Evolutionary conservation across 1,140 invertebrate species (phyloP), one percentile per base, ranked within the genome.

Genomic region (Agrypnia vestita): DNA sequence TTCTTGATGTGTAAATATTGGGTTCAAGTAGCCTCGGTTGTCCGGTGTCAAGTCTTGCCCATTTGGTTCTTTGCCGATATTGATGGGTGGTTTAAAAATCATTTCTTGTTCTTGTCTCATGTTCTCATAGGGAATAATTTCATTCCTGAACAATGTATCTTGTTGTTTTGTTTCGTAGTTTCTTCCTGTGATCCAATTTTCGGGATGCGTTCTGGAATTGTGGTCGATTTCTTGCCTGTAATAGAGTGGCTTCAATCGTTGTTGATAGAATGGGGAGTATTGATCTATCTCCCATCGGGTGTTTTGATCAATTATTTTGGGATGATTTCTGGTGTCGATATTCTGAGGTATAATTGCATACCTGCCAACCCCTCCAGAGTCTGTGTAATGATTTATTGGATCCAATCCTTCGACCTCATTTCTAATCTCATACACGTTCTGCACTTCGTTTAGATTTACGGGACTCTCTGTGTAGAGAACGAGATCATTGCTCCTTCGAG

Each of bases 241-340:
- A 35, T 35, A 35, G 6, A 35, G 6, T 17, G 55, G 13, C 12
- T 64, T 64, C 25, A 25, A 25, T 64, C 13, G 61, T 35, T 64
- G 10, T 21, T 8, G 10, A 35, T 64, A 25, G 25, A 43, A 43
- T 43, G 61, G 61, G 10, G 61, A 64, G 25, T 64, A 64, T 64
- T 13, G 19, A 64, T 64, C 61, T 64, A 64, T 43, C 12, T 64
- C 61, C 61, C 61, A 64, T n/a, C 61, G 10, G 61, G 19, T 64
- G 19, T 64, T 25, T 15, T 64, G 19, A n/a, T 64, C 61, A 64
- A 35, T 35, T 43, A 64, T 64, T 44, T 10, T 64, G 12, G 61
- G 25, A 25, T 64, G 10, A 35, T 64, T 12, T 4, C 13, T 17
- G 19, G 10, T 7, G 8, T 64, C 1, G n/a, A 64, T 10, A 8